Evolutionary conservation across 2,113 vertebrate genomes (phyloP), one percentile per base, ranked within the genome.

Genomic region (Mormyrus lacerda): DNA sequence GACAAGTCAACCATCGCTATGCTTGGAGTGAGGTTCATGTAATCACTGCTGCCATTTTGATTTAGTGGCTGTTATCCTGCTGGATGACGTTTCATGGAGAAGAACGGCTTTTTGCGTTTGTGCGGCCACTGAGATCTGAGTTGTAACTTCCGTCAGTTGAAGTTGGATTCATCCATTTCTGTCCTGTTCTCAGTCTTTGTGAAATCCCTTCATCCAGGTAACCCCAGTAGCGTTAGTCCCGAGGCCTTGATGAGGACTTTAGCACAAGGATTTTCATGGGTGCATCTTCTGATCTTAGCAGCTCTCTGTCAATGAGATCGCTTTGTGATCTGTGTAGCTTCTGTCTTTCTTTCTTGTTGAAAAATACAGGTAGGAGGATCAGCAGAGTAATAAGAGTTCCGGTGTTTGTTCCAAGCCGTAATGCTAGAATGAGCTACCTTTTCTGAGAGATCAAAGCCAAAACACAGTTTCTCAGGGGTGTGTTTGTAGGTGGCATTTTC

Each of bases 281-380:
- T 88, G 85, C 88, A 91, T 92, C 90, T 69, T 90, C 51, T 31
- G 47, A 90, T 89, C 91, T 91, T 89, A 91, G 89, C 58, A 88
- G 89, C 87, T 91, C 88, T 42, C 85, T 86, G 91, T 92, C 55
- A 88, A 92, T 90, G 88, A 44, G 9, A 79, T 45, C 13, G 79
- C 10, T 50, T 47, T 10, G 19, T 13, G 89, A 92, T 90, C 92
- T 50, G 85, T n/a, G 24, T 92, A 79, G 88, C 87, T 89, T 50
- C 44, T 55, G 58, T 65, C 89, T 89, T 88, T 76, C 69, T 58
- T 42, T 31, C 87, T 90, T 35, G 79, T 90, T 45, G 88, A 85
- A 87, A 93, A 90, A 53, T n/a, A 89, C 92, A 89, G 89, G 90
- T 89, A 1, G 27, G 90, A 73, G 55, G 48, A 27, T 31, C 31